Evolutionary conservation across 2,113 vertebrate species (phyloP).

Genomic region (Odontesthes bonariensis): DNA sequence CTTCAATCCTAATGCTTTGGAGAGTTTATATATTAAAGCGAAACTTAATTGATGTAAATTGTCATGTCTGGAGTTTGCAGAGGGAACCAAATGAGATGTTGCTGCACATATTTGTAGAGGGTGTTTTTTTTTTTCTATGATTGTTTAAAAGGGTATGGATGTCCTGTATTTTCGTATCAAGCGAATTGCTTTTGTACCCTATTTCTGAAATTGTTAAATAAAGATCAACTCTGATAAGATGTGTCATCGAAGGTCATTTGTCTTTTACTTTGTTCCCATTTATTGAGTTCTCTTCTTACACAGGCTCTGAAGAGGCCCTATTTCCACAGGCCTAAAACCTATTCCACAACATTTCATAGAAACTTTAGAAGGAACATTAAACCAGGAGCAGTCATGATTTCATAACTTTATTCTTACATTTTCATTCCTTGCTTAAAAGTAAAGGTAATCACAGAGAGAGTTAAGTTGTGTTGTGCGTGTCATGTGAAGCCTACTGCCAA

Average conservation of each 20-base stretch:
- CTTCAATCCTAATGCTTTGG: not conserved
- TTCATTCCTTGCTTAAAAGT: too few relatives aligned
- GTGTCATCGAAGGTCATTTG: not conserved
- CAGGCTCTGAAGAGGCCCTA: too few relatives aligned
- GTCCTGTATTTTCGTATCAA: conserved; percentile 36
- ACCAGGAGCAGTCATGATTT: too few relatives aligned
- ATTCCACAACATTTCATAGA: too few relatives aligned
- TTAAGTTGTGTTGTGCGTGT: too few relatives aligned
- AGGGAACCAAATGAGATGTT: conserved; percentile 4
- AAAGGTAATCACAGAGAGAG: too few relatives aligned
- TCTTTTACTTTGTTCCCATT: not conserved
- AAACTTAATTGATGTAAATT: conserved; percentile 9
- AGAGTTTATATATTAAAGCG: conserved; percentile 3
- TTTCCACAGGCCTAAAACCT: too few relatives aligned
- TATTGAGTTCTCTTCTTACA: too few relatives aligned
- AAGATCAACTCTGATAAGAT: conserved; percentile 22
- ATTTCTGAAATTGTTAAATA: conserved; percentile 48
- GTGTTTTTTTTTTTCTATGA: not conserved
- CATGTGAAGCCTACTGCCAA: too few relatives aligned
- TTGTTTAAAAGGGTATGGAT: not conserved
- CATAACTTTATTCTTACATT: too few relatives aligned
- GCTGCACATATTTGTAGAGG: not conserved
- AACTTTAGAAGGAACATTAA: too few relatives aligned
- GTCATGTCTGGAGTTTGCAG: not conserved
- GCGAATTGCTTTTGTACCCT: conserved; percentile 37